Percentiles rank a stretch among this genome's conserved stretches.
phyloP scores from a whole-genome alignment of 2,888 invertebrate genomes.

The Apocheima hispidaria region DNA sequence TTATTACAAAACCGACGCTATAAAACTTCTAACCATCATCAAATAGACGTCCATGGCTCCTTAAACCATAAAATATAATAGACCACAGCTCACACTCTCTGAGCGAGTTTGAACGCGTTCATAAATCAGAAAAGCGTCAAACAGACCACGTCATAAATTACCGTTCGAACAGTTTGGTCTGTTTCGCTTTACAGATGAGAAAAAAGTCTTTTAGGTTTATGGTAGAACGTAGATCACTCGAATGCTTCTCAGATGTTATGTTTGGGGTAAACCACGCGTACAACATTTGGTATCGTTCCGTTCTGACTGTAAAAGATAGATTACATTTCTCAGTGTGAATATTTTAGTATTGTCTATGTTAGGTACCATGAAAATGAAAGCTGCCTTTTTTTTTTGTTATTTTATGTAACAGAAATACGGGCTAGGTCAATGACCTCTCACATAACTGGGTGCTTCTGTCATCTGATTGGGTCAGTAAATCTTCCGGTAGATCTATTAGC shows the following conservation, averaged over 20 bases:
- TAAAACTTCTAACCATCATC: conserved; percentile 23
- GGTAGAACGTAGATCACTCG: conserved; percentile 18
- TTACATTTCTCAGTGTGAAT: no score
- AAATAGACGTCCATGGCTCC: conserved; percentile 30
- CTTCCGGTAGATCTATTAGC: no score
- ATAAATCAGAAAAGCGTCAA: conserved; percentile 77
- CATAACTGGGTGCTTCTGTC: no score
- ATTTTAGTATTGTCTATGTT: no score
- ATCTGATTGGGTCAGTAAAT: no score
- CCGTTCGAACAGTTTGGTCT: conserved; percentile 55
- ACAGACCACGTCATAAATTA: conserved; percentile 72
- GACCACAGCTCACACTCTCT: conserved; percentile 28
- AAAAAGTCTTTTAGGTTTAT: conserved; percentile 44
- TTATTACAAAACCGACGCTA: conserved; percentile 24
- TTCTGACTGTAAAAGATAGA: no score
- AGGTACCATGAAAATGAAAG: no score
- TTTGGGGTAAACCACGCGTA: conserved; percentile 10
- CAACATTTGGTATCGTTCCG: conserved; percentile 2
- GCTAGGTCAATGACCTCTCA: no score
- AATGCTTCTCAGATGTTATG: conserved; percentile 6
- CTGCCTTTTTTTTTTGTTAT: no score
- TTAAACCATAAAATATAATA: conserved; percentile 31
- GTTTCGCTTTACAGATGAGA: conserved; percentile 50
- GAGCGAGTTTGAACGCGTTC: conserved; percentile 47
- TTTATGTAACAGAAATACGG: no score